phyloP scores from a whole-genome alignment of 2,888 invertebrate species.

The Allacma fusca region DNA sequence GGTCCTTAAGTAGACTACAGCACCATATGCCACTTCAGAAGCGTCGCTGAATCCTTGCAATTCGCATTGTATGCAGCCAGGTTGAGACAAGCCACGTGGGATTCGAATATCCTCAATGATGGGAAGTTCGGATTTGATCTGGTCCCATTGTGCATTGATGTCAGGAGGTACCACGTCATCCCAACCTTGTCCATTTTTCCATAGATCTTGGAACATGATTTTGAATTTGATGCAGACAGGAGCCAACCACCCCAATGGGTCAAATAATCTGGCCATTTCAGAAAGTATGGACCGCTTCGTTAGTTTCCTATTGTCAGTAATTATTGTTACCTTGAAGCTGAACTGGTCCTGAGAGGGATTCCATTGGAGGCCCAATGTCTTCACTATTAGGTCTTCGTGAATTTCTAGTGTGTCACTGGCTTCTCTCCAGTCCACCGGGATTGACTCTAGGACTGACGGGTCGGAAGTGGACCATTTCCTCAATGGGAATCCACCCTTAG shows the following conservation, averaged over 20 bases:
- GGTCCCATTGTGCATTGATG: neutral
- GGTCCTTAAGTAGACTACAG: slow-evolving; percentile 21
- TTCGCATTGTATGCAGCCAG: neutral
- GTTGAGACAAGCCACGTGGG: neutral
- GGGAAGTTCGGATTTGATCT: neutral
- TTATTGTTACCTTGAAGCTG: neutral
- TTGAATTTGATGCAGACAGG: slow-evolving; percentile 8
- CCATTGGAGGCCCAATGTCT: slow-evolving; percentile 44
- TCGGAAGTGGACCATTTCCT: slow-evolving; percentile 60
- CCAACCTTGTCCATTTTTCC: neutral
- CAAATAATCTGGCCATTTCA: neutral
- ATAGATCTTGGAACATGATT: slow-evolving; percentile 18
- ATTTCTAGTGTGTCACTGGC: neutral
- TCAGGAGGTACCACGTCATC: neutral
- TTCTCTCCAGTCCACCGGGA: slow-evolving; percentile 34
- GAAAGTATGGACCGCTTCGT: neutral
- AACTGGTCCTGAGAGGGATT: slow-evolving; percentile 17
- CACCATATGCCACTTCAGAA: slow-evolving; percentile 28
- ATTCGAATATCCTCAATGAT: neutral
- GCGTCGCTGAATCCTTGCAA: slow-evolving; percentile 44
- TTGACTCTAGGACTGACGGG: neutral
- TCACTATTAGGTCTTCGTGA: slow-evolving; percentile 2
- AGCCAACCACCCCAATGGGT: slow-evolving; percentile 8
- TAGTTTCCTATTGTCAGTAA: neutral
- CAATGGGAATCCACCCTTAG: slow-evolving; percentile 16